A percentile compares a stretch with the other conserved stretches of the same genome.
Evolutionary conservation across 2,797 vertebrate species (phyloP).

Genomic region (Amblyraja radiata): DNA sequence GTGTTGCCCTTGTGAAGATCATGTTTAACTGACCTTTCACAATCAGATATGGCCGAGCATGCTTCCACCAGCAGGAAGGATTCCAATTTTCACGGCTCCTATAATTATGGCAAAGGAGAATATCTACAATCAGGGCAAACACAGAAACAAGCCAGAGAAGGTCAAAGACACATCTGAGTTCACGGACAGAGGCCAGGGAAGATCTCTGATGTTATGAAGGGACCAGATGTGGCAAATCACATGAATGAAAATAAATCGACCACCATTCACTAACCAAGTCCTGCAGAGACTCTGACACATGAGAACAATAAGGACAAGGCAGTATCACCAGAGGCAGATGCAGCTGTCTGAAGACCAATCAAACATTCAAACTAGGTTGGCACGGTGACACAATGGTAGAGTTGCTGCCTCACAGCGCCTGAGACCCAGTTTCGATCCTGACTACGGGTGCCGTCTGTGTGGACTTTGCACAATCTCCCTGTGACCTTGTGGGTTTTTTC

Average conservation of each 20-base stretch:
- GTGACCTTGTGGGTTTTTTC: too few species aligned
- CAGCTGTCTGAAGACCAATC: neutral
- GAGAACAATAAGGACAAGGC: neutral
- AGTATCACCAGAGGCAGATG: neutral
- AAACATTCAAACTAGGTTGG: neutral
- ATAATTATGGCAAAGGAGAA: too few species aligned
- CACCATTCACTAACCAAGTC: neutral
- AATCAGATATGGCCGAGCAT: too few species aligned
- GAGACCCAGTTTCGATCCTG: too few species aligned
- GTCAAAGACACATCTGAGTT: neutral
- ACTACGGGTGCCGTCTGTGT: too few species aligned
- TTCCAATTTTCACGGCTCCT: too few species aligned
- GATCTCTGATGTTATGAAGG: neutral
- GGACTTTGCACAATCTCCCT: too few species aligned
- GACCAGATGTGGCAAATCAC: neutral
- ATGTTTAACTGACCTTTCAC: too few species aligned
- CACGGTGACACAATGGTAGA: too few species aligned
- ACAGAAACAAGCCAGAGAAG: neutral
- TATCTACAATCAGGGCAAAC: neutral
- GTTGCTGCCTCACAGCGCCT: too few species aligned
- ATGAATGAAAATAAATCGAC: neutral
- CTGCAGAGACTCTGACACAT: neutral
- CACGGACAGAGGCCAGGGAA: neutral
- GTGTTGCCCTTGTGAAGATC: too few species aligned
- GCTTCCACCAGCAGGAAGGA: too few species aligned